phyloP scores from a whole-genome alignment of 2,797 vertebrate genomes.

The Miichthys miiuy region DNA sequence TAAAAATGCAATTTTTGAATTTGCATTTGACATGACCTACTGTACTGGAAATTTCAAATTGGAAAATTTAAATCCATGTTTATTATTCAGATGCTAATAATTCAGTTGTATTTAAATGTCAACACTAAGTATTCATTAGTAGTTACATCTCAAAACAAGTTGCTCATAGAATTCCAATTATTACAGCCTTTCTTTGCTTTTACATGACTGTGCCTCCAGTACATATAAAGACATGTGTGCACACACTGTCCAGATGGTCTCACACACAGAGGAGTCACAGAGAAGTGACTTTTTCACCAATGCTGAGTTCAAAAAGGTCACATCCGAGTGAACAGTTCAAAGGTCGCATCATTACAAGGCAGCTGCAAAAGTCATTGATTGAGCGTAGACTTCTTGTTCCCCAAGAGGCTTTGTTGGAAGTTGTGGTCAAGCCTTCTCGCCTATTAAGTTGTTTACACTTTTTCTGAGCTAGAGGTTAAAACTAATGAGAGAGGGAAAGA shows the following conservation, averaged over 20 bases:
- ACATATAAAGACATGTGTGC: not conserved
- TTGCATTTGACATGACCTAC: not conserved
- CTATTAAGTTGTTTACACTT: conserved; percentile 11
- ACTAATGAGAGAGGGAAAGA: conserved; percentile 51
- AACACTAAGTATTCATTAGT: not conserved
- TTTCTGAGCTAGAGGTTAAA: conserved; percentile 22
- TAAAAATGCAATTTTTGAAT: not conserved
- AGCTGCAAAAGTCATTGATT: conserved; percentile 38
- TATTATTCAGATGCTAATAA: not conserved
- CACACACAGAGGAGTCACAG: not conserved
- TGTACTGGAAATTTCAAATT: not conserved
- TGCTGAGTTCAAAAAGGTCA: conserved; percentile 29
- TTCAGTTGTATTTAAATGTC: not conserved
- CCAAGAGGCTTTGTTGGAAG: not conserved
- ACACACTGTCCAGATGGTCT: conserved; percentile 15
- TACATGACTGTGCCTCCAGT: not conserved
- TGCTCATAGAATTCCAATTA: not conserved
- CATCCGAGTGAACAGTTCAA: conserved; percentile 31
- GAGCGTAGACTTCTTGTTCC: not conserved
- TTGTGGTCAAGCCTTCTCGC: not conserved
- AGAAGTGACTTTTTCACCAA: not conserved
- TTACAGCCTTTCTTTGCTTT: not conserved
- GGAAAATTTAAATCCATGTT: not conserved
- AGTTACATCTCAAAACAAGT: not conserved
- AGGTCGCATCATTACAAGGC: conserved; percentile 11